Conservation (phyloP, 2,888 invertebrate genomes). For the Teleogryllus oceanicus region DNA sequence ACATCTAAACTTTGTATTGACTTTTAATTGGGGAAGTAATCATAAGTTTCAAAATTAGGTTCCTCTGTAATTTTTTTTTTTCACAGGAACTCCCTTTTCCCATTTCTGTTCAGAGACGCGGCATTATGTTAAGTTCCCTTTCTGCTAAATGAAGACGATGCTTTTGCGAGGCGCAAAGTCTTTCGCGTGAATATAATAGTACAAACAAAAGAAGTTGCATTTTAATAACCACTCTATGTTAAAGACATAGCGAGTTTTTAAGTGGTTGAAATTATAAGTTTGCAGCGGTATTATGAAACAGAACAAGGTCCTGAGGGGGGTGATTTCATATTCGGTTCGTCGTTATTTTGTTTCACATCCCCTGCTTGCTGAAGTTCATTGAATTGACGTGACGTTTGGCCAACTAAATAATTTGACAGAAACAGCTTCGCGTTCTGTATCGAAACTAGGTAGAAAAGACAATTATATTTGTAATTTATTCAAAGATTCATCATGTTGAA, state of each 20-base stretch:
- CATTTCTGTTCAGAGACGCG: background rate
- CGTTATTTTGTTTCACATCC: too few relatives aligned
- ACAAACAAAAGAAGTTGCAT: background rate
- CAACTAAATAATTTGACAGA: too few relatives aligned
- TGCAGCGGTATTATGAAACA: too few relatives aligned
- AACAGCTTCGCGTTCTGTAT: too few relatives aligned
- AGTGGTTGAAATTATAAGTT: background rate
- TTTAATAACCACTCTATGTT: background rate
- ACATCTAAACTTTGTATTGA: constrained; percentile 2
- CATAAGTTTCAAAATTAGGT: constrained; percentile 9
- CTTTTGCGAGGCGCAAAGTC: background rate
- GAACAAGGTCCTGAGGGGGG: too few relatives aligned
- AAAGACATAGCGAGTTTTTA: background rate
- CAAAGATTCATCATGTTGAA: too few relatives aligned
- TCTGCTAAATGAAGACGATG: background rate
- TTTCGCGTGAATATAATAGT: background rate
- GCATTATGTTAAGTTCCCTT: background rate
- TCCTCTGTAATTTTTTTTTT: background rate
- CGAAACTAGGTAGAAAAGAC: too few relatives aligned
- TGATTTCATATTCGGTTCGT: too few relatives aligned
- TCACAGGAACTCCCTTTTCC: too few relatives aligned
- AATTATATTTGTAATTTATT: too few relatives aligned
- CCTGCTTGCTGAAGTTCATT: too few relatives aligned
- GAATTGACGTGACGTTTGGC: too few relatives aligned
- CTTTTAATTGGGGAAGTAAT: constrained; percentile 18